Evolutionary conservation across 2,888 invertebrate genomes (phyloP).

Genomic region (Drosophila colorata): DNA sequence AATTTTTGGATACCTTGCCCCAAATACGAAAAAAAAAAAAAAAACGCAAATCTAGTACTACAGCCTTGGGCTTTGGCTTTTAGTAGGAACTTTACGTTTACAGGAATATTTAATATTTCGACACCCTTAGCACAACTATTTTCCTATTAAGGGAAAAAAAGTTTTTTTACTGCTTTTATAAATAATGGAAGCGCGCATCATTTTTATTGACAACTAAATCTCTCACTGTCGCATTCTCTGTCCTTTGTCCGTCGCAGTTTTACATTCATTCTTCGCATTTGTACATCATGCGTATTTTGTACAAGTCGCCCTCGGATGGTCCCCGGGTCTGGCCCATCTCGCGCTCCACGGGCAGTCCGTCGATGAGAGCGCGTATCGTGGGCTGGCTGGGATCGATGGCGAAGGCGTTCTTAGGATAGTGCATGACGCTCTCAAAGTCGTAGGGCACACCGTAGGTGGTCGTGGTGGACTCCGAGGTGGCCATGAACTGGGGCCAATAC

Average conservation of each 20-base stretch:
- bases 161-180: neutral
- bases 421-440: conserved; percentile 82
- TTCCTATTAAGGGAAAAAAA: no score
- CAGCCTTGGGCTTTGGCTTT: no score
- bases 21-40: no score
- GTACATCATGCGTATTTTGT: conserved; percentile 83
- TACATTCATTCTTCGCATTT: conserved; percentile 61
- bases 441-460: conserved; percentile 77
- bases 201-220: neutral
- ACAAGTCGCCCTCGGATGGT: conserved; percentile 80
- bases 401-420: conserved; percentile 81
- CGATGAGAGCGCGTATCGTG: conserved; percentile 71
- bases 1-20: no score
- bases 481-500: conserved; percentile 82
- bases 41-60: no score
- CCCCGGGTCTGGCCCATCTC: conserved; percentile 78
- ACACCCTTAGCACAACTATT: no score
- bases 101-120: no score
- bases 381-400: conserved; percentile 75
- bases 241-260: neutral
- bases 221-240: neutral
- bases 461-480: conserved; percentile 65
- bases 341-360: conserved; percentile 64
- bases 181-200: conserved; percentile 6
- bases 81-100: no score